Evolutionary conservation across 2,113 vertebrate genomes (phyloP).

Genomic region (Dendropsophus ebraccatus): DNA sequence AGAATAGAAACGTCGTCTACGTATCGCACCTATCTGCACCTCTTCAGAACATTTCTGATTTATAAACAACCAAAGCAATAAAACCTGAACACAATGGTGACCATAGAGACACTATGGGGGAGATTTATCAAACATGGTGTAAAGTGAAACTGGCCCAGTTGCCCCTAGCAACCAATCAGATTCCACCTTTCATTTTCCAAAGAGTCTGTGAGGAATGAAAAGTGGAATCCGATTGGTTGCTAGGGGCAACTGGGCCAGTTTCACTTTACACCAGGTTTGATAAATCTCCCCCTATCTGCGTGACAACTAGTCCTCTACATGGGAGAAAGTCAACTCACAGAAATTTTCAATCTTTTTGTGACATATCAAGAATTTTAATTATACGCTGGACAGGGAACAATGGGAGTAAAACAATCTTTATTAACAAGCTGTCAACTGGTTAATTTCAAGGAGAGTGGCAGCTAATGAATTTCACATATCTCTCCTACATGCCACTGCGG

Average conservation of each 20-base stretch:
- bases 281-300: not conserved
- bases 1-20: no score
- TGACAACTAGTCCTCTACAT: not conserved
- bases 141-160: no score
- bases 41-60: no score
- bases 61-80: not conserved
- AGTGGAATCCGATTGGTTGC: no score
- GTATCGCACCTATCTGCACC: no score
- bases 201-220: no score
- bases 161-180: no score
- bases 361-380: slow-evolving; percentile 13
- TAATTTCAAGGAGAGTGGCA: not conserved
- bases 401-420: slow-evolving; percentile 17
- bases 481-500: slow-evolving; percentile 52
- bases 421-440: slow-evolving; percentile 41
- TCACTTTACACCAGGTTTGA: no score
- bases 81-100: not conserved
- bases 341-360: slow-evolving; percentile 2
- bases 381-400: slow-evolving; percentile 22
- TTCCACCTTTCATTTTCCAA: no score
- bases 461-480: slow-evolving; percentile 52
- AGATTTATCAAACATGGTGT: no score
- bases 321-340: not conserved
- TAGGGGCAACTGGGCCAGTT: no score
- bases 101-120: no score